phyloP scores from a whole-genome alignment of 2,888 invertebrate genomes.

The Opisthograptis luteolata region DNA sequence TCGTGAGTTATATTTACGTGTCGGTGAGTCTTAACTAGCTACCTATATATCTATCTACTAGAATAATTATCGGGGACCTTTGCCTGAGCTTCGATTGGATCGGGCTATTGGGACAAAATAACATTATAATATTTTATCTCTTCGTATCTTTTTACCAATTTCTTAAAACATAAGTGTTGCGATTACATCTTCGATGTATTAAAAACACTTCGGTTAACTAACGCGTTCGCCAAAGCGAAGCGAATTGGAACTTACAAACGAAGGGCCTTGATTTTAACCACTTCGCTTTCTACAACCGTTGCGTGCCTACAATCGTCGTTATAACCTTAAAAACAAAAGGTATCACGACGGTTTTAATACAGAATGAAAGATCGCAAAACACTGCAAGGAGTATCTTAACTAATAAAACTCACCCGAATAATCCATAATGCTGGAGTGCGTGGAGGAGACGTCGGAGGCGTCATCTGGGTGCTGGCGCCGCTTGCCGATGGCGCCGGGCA shows the following conservation, averaged over 20 bases:
- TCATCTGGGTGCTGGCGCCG: conserved; percentile 90
- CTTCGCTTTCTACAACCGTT: no score
- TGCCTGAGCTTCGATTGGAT: conserved; percentile 59
- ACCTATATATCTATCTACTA: conserved; percentile 57
- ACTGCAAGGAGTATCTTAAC: no score
- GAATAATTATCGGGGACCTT: conserved; percentile 56
- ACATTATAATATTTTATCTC: conserved; percentile 24
- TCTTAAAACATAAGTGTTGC: neutral
- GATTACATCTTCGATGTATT: no score
- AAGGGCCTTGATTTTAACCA: no score
- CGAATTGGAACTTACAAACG: no score
- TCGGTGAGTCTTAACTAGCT: conserved; percentile 47
- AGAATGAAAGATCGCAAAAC: no score
- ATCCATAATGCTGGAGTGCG: conserved; percentile 94
- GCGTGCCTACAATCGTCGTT: no score
- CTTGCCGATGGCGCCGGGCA: conserved; percentile 94
- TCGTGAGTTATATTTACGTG: conserved; percentile 45
- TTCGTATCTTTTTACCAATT: conserved; percentile 1
- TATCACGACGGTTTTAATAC: no score
- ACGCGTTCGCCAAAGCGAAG: no score
- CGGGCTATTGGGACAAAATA: conserved; percentile 59
- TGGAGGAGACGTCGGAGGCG: conserved; percentile 93
- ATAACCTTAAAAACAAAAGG: no score
- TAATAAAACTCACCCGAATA: conserved; percentile 87
- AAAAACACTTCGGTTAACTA: no score